These are phyloP conservation scores for Hoplostethus atlanticus DNA, from an alignment of 2,797 vertebrate species.

Conservation along the genomic window DNA sequence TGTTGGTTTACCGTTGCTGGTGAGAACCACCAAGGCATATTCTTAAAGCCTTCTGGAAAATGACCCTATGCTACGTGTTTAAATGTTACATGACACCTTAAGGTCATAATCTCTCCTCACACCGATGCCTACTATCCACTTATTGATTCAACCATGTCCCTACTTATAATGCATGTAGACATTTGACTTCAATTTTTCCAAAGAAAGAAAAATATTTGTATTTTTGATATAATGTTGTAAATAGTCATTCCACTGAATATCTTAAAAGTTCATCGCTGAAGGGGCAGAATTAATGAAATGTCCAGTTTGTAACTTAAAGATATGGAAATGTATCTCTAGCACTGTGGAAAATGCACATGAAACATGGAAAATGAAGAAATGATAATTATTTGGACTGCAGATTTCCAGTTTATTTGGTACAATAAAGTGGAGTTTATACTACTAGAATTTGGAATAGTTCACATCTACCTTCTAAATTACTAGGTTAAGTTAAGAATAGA, in stretches of 20 bases:
- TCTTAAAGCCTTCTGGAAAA: too few relatives aligned
- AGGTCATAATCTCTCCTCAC: constrained; percentile 12
- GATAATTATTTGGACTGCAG: too few relatives aligned
- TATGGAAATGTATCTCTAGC: not conserved
- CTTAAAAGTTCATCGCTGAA: not conserved
- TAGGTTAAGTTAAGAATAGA: too few relatives aligned
- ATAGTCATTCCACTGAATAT: constrained; percentile 5
- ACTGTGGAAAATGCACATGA: too few relatives aligned
- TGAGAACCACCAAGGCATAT: too few relatives aligned
- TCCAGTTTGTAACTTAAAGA: not conserved
- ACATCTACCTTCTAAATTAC: too few relatives aligned
- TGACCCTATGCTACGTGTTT: not conserved
- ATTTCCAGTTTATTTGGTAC: too few relatives aligned
- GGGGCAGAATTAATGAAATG: constrained; percentile 9
- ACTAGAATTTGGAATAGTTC: too few relatives aligned
- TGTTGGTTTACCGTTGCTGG: too few relatives aligned
- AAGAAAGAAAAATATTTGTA: constrained; percentile 19
- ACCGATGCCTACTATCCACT: constrained; percentile 6
- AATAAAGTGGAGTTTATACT: too few relatives aligned
- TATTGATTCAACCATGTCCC: constrained; percentile 5
- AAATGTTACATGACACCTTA: not conserved
- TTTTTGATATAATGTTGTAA: constrained; percentile 42
- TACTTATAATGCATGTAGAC: constrained; percentile 29
- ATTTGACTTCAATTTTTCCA: constrained; percentile 29
- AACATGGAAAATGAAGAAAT: not conserved